Conservation (phyloP, 2,797 vertebrate species). For the Platalea minor region DNA sequence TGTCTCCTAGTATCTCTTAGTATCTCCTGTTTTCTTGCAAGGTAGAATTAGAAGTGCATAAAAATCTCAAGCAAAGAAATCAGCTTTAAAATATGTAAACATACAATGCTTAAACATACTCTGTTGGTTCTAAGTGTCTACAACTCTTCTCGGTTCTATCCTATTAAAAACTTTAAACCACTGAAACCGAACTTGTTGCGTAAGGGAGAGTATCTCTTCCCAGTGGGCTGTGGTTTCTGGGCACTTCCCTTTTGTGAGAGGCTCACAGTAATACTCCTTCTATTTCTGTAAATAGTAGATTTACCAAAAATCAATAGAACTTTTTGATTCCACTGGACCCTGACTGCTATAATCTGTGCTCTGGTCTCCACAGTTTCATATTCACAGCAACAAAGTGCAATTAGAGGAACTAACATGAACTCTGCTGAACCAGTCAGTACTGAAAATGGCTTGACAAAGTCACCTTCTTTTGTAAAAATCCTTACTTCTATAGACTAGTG, state of each 20-base stretch:
- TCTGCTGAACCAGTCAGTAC: not conserved
- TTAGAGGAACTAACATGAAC: not conserved
- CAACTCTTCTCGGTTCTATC: not conserved
- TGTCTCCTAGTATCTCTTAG: not conserved
- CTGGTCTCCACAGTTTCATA: not conserved
- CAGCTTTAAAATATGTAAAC: not conserved
- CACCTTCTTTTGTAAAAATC: not conserved
- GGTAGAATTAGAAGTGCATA: not conserved
- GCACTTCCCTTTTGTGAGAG: not conserved
- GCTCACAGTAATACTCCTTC: not conserved
- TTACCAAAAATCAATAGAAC: slow-evolving; percentile 4
- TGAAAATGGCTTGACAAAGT: not conserved
- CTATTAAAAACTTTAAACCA: not conserved
- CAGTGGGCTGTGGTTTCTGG: not conserved
- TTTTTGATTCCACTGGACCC: not conserved
- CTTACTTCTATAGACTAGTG: not conserved
- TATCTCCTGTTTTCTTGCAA: not conserved
- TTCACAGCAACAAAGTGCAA: not conserved
- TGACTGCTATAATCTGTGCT: not conserved
- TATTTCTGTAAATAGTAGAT: slow-evolving; percentile 30
- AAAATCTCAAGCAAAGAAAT: not conserved
- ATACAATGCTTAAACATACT: not conserved
- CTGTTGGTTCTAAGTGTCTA: not conserved
- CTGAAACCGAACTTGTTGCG: not conserved
- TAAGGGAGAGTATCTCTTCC: not conserved